Base-by-base conservation (phyloP, 2,797 vertebrate genomes). In the Spheniscus humboldti region DNA sequence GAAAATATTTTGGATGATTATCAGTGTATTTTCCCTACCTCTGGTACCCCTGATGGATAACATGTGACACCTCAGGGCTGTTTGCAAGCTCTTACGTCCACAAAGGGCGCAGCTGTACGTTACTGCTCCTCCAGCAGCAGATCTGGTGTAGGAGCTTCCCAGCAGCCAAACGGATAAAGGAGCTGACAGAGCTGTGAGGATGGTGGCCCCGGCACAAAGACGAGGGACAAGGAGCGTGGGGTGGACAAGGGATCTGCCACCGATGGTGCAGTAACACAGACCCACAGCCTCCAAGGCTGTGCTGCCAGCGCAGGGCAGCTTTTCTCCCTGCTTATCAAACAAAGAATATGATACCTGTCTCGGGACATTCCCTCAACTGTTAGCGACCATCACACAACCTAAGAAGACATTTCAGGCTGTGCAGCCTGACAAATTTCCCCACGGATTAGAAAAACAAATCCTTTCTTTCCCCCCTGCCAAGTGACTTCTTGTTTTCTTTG, bases 321-420 rank as follows among this genome's bases (percentile, higher is more conserved):
- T 56, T 66, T 64, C 48, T 88, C 45, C 56, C 31, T 35, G 24
- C 45, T 76, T 71, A 86, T 48, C 73, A 81, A 63, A 35, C 0
- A 3, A 35, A 88, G 64, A 88, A 35, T 10, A 9, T 2, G 43
- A 73, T 47, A 78, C 73, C 50, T 59, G 79, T 37, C 85, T 66
- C 1, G 0, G 41, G 90, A 90, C 0, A 0, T 35, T 56, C 33
- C 56, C 39, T 84, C 0, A 1, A 22, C 71, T 86, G 45, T 50
- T 37, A 72, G 37, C 0, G 6, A 53, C 69, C 14, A 2, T 20
- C 86, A 77, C 35, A 47, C 23, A 66, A 20, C 13, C 25, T 0
- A 0, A 84, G 66, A 43, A 76, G 66, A 69, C 0, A 0, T 52
- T 76, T 41, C 59, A 62, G 73, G 39, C 52, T 85, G 63, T 27